A percentile compares a stretch with the other conserved stretches of the same genome.
These are phyloP conservation scores for Tribolium castaneum DNA, from an alignment of 1,140 invertebrate species.

Conservation along the genomic window DNA sequence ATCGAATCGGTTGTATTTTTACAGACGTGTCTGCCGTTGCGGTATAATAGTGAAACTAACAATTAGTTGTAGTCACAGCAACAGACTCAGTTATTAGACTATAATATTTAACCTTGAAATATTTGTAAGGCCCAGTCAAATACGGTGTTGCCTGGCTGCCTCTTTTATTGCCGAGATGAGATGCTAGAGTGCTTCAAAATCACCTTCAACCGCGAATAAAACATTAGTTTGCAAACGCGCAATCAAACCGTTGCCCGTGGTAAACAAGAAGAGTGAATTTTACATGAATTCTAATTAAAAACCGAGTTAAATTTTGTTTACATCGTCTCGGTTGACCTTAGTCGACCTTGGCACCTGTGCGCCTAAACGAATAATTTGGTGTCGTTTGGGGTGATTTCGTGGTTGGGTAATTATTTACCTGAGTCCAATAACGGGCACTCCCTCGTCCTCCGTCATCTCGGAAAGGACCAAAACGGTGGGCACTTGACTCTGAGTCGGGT, in stretches of 20 bases:
- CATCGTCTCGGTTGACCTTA: not conserved
- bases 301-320: not conserved
- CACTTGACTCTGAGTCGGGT: slow-evolving; percentile 60
- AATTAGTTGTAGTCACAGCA: slow-evolving; percentile 34
- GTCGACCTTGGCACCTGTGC: slow-evolving; percentile 1
- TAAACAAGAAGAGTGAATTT: too few relatives aligned
- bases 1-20: slow-evolving; percentile 4
- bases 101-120: slow-evolving; percentile 55
- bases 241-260: too few relatives aligned
- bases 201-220: not conserved
- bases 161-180: slow-evolving; percentile 23
- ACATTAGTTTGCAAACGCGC: too few relatives aligned
- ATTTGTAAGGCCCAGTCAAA: slow-evolving; percentile 49
- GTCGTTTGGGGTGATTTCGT: not conserved
- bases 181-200: not conserved
- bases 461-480: slow-evolving; percentile 69
- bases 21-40: not conserved
- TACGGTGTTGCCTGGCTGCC: slow-evolving; percentile 28
- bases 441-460: slow-evolving; percentile 66
- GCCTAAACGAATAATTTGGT: not conserved
- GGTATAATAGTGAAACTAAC: slow-evolving; percentile 28
- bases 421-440: slow-evolving; percentile 60
- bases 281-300: too few relatives aligned
- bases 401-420: slow-evolving; percentile 54
- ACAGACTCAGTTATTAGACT: slow-evolving; percentile 41